Base-by-base conservation (phyloP, 2,888 invertebrate species). In the Frankliniella fusca region DNA sequence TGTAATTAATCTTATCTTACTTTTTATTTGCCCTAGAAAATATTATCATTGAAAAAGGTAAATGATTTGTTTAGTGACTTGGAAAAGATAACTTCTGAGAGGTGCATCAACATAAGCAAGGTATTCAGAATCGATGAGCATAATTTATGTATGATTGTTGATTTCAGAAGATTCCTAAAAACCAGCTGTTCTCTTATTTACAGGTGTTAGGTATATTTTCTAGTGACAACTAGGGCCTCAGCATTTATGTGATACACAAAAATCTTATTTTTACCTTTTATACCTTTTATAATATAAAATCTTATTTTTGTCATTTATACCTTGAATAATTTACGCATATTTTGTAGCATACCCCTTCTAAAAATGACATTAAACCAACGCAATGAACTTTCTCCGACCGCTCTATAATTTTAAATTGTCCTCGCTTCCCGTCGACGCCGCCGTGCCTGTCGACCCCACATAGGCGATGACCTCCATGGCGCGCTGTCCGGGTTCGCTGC, bases 401-500 rank as follows among this genome's bases (percentile, higher is more conserved):
- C 5, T 38, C 5, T 38, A 38, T 38, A 38, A 38, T 38, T 38
- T 38, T 38, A 38, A 38, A 38, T 38, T 38, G 38, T 11, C 54
- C 15, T 54, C 54, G 54, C 54, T 54, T 9, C 15, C 54, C 54
- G 54, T 54, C 54, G 15, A 54, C 54, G 54, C 54, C 5, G 65
- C 65, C 70, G 11, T 70, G 70, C 70, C 70, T 11, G 70, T 70
- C 70, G 23, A 7, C 23, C 70, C 70, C 70, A 70, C 70, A 23
- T 70, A 70, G 23, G 23, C 70, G 70, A 70, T 11, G 70, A 70
- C 70, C 70, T 70, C 70, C 70, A 70, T 70, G 23, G 70, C 70
- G 9, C 11, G 11, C 70, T 70, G n/a, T 11, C 70, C 70, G n/a
- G 23, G n/a, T 10, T 20, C 65, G 23, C 23, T 23, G 11, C 9